Percentiles rank a stretch among this genome's conserved stretches.
phyloP scores from a whole-genome alignment of 2,113 vertebrate species.

The Cettia cetti region DNA sequence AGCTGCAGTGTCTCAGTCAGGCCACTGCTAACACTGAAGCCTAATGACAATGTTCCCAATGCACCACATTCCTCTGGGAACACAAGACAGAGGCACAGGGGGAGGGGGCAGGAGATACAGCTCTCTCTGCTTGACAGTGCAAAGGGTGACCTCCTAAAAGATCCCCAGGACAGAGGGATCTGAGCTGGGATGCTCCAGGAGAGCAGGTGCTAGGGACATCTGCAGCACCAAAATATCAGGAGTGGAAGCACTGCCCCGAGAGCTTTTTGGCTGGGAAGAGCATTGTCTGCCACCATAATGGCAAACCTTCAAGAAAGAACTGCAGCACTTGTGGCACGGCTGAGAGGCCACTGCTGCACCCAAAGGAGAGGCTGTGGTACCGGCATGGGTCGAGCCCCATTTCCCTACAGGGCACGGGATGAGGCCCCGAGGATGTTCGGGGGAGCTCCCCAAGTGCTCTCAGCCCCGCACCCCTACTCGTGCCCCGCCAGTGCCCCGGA shows the following conservation, averaged over 20 bases:
- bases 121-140: background rate
- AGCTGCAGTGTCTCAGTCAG: fast-evolving
- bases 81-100: background rate
- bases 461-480: background rate
- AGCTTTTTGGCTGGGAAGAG: background rate
- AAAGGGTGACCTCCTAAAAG: background rate
- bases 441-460: background rate
- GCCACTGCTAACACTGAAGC: background rate
- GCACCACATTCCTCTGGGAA: background rate
- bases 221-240: no score
- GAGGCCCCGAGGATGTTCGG: fast-evolving
- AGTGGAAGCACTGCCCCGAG: background rate
- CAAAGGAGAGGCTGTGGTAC: background rate
- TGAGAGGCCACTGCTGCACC: background rate
- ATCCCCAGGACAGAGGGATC: background rate
- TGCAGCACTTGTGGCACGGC: fast-evolving
- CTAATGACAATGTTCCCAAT: background rate
- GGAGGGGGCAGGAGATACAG: background rate
- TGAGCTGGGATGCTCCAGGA: background rate
- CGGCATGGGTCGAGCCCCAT: fast-evolving
- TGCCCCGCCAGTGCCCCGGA: background rate
- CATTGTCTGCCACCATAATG: no score
- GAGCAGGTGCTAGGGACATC: background rate
- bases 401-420: fast-evolving
- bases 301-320: background rate